A percentile compares a stretch with the other conserved stretches of the same genome.
phyloP scores from a whole-genome alignment of 2,113 vertebrate species.

The Odocoileus hemionus region DNA sequence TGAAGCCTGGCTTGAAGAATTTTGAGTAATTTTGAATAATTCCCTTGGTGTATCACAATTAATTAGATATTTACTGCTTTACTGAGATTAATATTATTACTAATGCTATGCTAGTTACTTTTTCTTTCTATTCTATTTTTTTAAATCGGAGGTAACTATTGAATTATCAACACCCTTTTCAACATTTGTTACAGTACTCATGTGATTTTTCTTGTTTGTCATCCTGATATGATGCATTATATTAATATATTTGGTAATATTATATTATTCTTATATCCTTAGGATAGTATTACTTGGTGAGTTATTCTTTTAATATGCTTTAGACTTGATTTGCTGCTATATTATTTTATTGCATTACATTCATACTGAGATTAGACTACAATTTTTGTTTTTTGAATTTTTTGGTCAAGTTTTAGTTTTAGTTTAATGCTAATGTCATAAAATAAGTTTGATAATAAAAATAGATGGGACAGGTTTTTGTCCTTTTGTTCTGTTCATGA shows the following conservation, averaged over 20 bases:
- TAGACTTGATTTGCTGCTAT: slow-evolving; percentile 33
- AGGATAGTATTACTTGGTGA: neutral
- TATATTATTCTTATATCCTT: slow-evolving; percentile 28
- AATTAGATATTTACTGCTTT: neutral
- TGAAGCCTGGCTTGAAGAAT: neutral
- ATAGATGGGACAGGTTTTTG: neutral
- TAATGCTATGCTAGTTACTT: neutral
- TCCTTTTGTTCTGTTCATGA: neutral
- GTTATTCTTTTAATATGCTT: slow-evolving; percentile 47
- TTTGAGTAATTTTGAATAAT: neutral
- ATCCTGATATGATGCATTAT: slow-evolving; percentile 43
- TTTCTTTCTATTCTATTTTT: slow-evolving; percentile 16
- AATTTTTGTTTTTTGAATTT: slow-evolving; percentile 35
- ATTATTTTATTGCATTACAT: slow-evolving; percentile 43
- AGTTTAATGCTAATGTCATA: slow-evolving; percentile 34
- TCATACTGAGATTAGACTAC: slow-evolving; percentile 32
- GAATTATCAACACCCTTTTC: slow-evolving; percentile 1
- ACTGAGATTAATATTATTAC: slow-evolving; percentile 13
- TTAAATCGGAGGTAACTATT: neutral
- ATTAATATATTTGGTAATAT: slow-evolving; percentile 52
- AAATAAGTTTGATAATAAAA: slow-evolving; percentile 48
- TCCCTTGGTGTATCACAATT: neutral
- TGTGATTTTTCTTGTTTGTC: slow-evolving; percentile 38
- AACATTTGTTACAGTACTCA: neutral
- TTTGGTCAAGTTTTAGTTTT: slow-evolving; percentile 40